A percentile compares a stretch with the other conserved stretches of the same genome.
Conservation (phyloP, 2,888 invertebrate species). For the Leptopilina myrica region DNA sequence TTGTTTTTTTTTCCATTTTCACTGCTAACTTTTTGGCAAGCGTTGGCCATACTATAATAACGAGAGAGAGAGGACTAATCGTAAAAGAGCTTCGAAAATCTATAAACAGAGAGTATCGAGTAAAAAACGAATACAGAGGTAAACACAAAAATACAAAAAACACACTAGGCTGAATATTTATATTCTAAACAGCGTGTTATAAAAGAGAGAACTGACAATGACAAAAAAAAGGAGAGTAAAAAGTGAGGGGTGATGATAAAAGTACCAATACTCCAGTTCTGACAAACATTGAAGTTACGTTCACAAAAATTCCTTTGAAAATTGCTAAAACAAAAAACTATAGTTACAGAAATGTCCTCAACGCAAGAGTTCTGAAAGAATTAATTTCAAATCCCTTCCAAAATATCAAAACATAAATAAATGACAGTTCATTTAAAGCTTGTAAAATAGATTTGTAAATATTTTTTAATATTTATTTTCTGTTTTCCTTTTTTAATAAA, state of each 20-base stretch:
- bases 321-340: neutral
- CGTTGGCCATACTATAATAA: neutral
- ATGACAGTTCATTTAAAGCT: constrained; percentile 3
- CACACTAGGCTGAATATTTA: constrained; percentile 13
- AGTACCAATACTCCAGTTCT: constrained; percentile 19
- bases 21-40: constrained; percentile 8
- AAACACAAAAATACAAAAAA: neutral
- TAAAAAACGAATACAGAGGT: neutral
- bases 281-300: neutral
- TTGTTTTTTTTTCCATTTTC: neutral
- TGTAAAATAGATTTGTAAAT: neutral
- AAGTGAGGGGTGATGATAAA: neutral
- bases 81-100: constrained; percentile 29
- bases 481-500: neutral
- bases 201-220: constrained; percentile 1
- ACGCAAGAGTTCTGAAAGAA: neutral
- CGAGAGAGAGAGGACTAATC: neutral
- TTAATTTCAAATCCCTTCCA: neutral
- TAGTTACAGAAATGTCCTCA: neutral
- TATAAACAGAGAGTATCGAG: constrained; percentile 20
- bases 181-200: constrained; percentile 1
- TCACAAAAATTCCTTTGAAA: constrained; percentile 9
- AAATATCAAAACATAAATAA: neutral
- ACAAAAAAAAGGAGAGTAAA: neutral
- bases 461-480: neutral